Evolutionary conservation across 2,888 invertebrate species (phyloP), one percentile per base, ranked within the genome.

Genomic region (Ochropleura plecta): DNA sequence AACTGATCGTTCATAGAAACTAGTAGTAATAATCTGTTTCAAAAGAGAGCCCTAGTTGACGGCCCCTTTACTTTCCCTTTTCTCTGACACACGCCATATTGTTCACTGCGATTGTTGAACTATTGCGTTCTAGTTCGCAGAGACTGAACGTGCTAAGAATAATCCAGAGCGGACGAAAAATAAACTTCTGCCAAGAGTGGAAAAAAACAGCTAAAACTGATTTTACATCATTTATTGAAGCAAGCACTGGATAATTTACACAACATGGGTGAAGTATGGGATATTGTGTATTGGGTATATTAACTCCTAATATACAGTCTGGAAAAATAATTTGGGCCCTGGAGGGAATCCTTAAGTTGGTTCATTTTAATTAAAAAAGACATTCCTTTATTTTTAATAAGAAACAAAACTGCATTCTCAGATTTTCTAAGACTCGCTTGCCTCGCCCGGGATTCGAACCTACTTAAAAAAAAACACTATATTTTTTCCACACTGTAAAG

Each of bases 241-340:
- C 18, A 48, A 73, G n/a, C 20, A 53, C 46, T 73, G 20, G 10
- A 20, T 9, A 20, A 73, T 46, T 73, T 51, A 16, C 12, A 30
- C n/a, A 73, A 73, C 51, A 51, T 73, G 46, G 46, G 30, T 46
- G 30, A 73, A 30, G 30, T 30, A 16, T 30, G 14, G 5, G 10
- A 53, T 53, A 14, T 14, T 30, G 9, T 20, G 14, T 10, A 42
- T 18, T 12, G 4, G 20, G 8, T 53, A 12, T 9, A 42, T 20
- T 20, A 20, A 16, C 42, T 16, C 16, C 7, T 7, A 53, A 42
- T 55, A n/a, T 67, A 44, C 16, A 7, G 18, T 59, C 1, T 30
- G 30, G 30, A 30, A 30, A 30, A 30, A 30, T 2, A 30, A 30
- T n/a, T n/a, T 3, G 30, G 30, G 3, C 30, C 30, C 30, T 30